These are phyloP conservation scores for Apteryx owenii DNA, from an alignment of 2,113 vertebrate genomes.

Conservation along the genomic window DNA sequence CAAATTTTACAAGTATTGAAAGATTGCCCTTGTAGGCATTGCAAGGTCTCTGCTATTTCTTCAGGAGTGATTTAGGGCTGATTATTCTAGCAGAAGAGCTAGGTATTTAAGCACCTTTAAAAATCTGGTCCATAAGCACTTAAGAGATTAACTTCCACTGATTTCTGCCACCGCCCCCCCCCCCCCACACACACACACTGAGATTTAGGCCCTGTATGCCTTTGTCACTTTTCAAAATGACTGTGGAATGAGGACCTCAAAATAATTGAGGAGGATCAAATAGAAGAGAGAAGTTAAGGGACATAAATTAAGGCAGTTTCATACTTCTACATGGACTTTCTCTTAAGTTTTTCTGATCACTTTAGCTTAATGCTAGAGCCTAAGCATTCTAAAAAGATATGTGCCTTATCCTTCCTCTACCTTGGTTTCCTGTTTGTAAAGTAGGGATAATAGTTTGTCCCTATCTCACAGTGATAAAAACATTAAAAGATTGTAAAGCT, in stretches of 20 bases:
- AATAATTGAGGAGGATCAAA: background rate
- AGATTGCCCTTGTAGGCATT: background rate
- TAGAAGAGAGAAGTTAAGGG: background rate
- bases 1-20: background rate
- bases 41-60: background rate
- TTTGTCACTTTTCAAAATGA: background rate
- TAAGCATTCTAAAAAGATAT: background rate
- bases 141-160: background rate
- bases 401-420: background rate
- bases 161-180: background rate
- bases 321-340: background rate
- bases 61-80: background rate
- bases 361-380: background rate
- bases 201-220: background rate
- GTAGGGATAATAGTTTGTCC: constrained; percentile 9
- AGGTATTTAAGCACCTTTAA: background rate
- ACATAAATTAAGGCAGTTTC: background rate
- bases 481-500: constrained; percentile 8
- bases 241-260: background rate
- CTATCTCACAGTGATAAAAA: constrained; percentile 45
- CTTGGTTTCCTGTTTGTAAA: background rate
- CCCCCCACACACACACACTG: background rate
- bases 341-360: background rate
- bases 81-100: background rate
- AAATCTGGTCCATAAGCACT: background rate